Percentiles rank a stretch among this genome's conserved stretches.
Conservation (phyloP, 2,113 vertebrate species). For the Isurus oxyrinchus region DNA sequence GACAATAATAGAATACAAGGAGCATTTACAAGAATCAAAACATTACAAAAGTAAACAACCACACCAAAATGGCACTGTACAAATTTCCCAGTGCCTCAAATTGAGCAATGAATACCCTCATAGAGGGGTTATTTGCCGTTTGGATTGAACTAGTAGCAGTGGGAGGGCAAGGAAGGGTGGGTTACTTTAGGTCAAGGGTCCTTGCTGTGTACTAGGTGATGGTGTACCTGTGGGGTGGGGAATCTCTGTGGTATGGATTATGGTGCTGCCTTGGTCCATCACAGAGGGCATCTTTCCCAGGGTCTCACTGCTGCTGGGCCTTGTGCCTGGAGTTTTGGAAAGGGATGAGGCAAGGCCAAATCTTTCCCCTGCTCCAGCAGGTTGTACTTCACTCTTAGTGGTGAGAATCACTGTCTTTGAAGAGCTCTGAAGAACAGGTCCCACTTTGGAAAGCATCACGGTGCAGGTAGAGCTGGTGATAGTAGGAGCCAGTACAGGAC, state of each 20-base stretch:
- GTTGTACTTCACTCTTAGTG: conserved; percentile 22
- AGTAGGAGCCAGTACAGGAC: conserved; percentile 36
- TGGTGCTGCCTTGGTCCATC: conserved; percentile 45
- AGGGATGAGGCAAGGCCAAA: conserved; percentile 27
- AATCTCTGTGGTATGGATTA: conserved; percentile 43
- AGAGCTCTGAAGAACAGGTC: conserved; percentile 43
- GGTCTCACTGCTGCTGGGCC: conserved; percentile 38
- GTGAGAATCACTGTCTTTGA: conserved; percentile 46
- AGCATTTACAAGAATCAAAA: neutral
- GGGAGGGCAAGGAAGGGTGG: neutral
- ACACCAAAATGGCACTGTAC: neutral
- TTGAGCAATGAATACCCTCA: neutral
- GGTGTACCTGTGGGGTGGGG: neutral
- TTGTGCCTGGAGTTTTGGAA: neutral
- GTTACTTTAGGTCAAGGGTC: neutral
- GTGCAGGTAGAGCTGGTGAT: conserved; percentile 40
- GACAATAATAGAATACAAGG: neutral
- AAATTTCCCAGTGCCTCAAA: neutral
- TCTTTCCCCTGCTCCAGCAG: conserved; percentile 16
- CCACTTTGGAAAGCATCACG: conserved; percentile 42
- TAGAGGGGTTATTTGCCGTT: too few species aligned
- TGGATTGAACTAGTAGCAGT: neutral
- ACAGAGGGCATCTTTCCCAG: conserved; percentile 49
- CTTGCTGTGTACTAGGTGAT: neutral
- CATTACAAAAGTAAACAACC: neutral